Percentiles rank a stretch among this genome's conserved stretches.
These are phyloP conservation scores for Chesias legatella DNA, from an alignment of 2,888 invertebrate species.

Conservation along the genomic window DNA sequence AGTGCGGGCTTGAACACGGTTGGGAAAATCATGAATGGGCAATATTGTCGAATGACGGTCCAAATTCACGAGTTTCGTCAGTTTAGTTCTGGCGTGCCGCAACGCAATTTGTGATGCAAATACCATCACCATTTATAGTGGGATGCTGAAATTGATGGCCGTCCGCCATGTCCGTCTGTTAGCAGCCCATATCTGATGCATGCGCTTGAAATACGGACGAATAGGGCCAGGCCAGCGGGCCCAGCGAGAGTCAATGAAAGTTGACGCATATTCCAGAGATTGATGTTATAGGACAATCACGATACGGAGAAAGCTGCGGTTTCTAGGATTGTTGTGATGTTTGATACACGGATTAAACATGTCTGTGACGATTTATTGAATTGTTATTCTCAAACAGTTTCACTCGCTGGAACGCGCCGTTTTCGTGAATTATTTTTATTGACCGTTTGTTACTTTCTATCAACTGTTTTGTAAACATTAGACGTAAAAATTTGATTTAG, in stretches of 20 bases:
- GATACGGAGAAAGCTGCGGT: conserved; percentile 21
- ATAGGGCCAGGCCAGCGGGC: conserved; percentile 17
- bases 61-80: neutral
- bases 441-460: neutral
- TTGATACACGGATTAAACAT: conserved; percentile 6
- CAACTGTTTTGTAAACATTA: too few species aligned
- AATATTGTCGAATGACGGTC: neutral
- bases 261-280: conserved; percentile 28
- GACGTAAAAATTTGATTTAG: too few species aligned
- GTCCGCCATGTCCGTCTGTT: conserved; percentile 26
- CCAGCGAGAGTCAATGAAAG: conserved; percentile 37
- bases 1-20: too few species aligned
- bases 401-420: conserved; percentile 11
- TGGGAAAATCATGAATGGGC: too few species aligned
- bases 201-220: conserved; percentile 45
- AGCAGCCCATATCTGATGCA: conserved; percentile 56
- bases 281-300: conserved; percentile 21
- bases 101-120: conserved; percentile 28
- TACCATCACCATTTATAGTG: conserved; percentile 27
- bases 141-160: conserved; percentile 35
- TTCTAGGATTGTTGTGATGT: conserved; percentile 22
- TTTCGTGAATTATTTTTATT: neutral
- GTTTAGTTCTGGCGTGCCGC: conserved; percentile 4
- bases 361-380: conserved; percentile 20
- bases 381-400: conserved; percentile 16